Base-by-base conservation (phyloP, 2,113 vertebrate species). In the Urocynchramus pylzowi region DNA sequence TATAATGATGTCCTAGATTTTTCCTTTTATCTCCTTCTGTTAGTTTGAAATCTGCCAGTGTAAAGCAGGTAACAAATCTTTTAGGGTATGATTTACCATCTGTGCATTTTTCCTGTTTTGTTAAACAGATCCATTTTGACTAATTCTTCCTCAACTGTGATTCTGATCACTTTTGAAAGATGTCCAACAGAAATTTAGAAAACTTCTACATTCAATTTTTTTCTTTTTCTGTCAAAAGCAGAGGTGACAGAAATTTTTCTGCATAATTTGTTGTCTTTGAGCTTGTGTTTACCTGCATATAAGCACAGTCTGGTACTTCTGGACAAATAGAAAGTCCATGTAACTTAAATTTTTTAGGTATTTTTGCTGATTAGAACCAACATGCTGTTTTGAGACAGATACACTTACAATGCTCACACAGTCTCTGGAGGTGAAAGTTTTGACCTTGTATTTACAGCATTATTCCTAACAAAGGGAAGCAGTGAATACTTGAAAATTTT, bases 401-500 rank as follows among this genome's bases (percentile, higher is more conserved):
- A 41, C 3, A 68, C 22, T 35, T 71, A 31, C 15, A n/a, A 15
- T 37, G 10, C 11, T 64, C 1, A 0, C 14, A 39, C 2, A 30
- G 3, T 39, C 7, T n/a, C 24, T 60, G 20, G 2, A 77, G 11
- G 56, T 3, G 16, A 39, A 64, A 19, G 2, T 30, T 80, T 77
- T 73, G 24, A 27, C 31, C 5, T 41, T 74, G 17, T 39, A 26
- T 69, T 64, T 89, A 16, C 5, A 13, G 11, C 33, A 26, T 50
- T 53, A 50, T 28, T 68, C 22, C 16, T 35, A 45, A 67, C 28
- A 68, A 13, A 45, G 2, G 8, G 15, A 54, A 44, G 16, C 14
- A 79, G 1, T 53, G 8, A 18, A 78, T 19, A 30, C 17, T 33
- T 44, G 4, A 84, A 73, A 59, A 59, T 26, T 16, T 82, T 78